Evolutionary conservation across 2,888 invertebrate species (phyloP).

Genomic region (Cryptus armator): DNA sequence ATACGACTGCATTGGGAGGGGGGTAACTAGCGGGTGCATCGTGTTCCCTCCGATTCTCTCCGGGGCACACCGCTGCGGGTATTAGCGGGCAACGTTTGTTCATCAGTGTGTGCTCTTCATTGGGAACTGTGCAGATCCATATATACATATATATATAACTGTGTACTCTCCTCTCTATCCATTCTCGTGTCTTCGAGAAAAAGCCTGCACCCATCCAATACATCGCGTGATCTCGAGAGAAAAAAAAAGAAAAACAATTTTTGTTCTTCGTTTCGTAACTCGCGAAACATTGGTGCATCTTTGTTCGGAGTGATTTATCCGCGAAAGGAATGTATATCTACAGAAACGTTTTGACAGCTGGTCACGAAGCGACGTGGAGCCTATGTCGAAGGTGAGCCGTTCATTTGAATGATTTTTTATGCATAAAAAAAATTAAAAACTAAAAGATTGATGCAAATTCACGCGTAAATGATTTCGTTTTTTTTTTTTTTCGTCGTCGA

Average conservation of each 20-base stretch:
- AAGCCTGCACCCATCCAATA: background rate
- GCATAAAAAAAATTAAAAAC: background rate
- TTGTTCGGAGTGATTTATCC: background rate
- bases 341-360: conserved; percentile 63
- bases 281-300: background rate
- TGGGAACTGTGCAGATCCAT: background rate
- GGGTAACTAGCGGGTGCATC: conserved; percentile 5
- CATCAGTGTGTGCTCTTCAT: conserved; percentile 9
- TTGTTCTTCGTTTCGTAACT: background rate
- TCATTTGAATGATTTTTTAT: background rate
- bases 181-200: conserved; percentile 5
- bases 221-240: background rate
- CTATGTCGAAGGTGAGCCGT: conserved; percentile 49
- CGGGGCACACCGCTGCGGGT: conserved; percentile 5
- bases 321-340: conserved; percentile 42
- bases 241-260: background rate
- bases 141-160: background rate
- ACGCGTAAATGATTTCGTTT: background rate
- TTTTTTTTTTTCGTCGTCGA: background rate
- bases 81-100: conserved; percentile 14
- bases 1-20: conserved; percentile 26
- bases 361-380: conserved; percentile 53
- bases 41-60: conserved; percentile 8
- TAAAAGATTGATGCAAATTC: background rate
- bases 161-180: background rate